These are phyloP conservation scores for Centropyge bicolor DNA, from an alignment of 2,797 vertebrate species.

Conservation along the genomic window DNA sequence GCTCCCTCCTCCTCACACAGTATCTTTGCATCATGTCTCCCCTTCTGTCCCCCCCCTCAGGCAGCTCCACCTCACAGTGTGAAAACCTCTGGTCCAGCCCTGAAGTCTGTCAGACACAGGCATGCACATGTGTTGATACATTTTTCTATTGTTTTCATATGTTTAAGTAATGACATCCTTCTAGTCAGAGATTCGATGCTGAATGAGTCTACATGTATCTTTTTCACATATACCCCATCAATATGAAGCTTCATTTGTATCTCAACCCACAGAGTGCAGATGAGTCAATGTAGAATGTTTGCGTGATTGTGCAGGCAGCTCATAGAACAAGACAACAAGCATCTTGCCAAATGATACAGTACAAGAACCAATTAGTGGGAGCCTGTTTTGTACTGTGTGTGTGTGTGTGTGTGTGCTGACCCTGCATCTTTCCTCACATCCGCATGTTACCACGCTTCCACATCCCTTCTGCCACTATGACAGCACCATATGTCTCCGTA, in stretches of 20 bases:
- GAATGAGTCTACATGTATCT: not conserved
- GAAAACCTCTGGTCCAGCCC: not conserved
- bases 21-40: not conserved
- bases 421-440: constrained; percentile 41
- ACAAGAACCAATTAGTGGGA: constrained; percentile 1
- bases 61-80: not conserved
- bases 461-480: constrained; percentile 39
- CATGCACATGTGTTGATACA: not conserved
- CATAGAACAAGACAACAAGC: not conserved
- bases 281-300: constrained; percentile 5
- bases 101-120: not conserved
- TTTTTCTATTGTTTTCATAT: not conserved
- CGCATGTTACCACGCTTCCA: constrained; percentile 25
- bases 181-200: not conserved
- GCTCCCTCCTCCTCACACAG: not conserved
- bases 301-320: not conserved
- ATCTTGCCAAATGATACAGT: constrained; percentile 10
- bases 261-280: not conserved
- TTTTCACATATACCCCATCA: not conserved
- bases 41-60: not conserved
- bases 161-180: not conserved
- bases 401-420: constrained; percentile 23
- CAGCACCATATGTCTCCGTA: constrained; percentile 47
- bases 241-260: not conserved
- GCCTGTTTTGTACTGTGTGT: constrained; percentile 2